A percentile compares a stretch with the other conserved stretches of the same genome.
Evolutionary conservation across 2,113 vertebrate genomes (phyloP).

Genomic region (Elaphurus davidianus): DNA sequence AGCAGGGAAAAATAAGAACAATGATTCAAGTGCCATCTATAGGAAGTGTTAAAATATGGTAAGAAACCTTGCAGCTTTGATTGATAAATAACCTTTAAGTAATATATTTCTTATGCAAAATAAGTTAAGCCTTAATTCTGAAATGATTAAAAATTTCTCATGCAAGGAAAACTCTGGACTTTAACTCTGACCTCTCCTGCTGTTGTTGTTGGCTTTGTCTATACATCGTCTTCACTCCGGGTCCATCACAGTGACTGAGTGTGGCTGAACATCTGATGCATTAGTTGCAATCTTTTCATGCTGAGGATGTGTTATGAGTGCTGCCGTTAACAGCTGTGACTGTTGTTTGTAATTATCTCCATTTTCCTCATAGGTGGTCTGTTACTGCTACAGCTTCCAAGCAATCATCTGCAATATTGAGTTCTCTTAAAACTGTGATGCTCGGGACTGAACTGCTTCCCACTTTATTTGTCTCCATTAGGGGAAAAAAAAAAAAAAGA

Average conservation of each 20-base stretch:
- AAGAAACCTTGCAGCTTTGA: not conserved
- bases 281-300: not conserved
- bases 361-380: conserved; percentile 60
- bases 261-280: not conserved
- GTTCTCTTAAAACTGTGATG: not conserved
- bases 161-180: not conserved
- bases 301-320: conserved; percentile 15
- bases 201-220: not conserved
- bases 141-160: conserved; percentile 37
- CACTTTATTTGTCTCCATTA: not conserved
- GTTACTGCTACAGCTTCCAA: conserved; percentile 10
- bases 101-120: not conserved
- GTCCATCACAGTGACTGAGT: not conserved
- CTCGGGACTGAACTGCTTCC: not conserved
- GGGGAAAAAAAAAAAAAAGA: not conserved
- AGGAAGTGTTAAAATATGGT: conserved; percentile 40
- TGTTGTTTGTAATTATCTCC: conserved; percentile 59
- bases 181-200: not conserved
- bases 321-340: conserved; percentile 37
- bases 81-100: not conserved
- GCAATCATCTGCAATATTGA: not conserved
- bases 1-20: not conserved
- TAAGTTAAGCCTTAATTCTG: conserved; percentile 1
- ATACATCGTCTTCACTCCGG: not conserved
- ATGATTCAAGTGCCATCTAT: conserved; percentile 62